Conservation (phyloP, 2,113 vertebrate species). For the Marcusenius ussheri region DNA sequence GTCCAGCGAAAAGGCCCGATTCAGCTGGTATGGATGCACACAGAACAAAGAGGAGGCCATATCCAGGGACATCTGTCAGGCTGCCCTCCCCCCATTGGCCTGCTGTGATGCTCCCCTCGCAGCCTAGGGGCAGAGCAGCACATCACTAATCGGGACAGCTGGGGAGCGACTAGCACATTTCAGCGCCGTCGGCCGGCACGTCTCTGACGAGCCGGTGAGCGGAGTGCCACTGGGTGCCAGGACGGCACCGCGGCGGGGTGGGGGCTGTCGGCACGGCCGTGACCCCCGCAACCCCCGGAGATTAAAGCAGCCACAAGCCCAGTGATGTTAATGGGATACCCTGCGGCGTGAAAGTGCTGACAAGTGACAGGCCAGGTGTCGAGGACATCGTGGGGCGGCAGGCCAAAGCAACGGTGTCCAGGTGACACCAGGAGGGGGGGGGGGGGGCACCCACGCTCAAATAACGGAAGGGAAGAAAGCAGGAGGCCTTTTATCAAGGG, state of each 20-base stretch:
- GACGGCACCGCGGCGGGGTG: neutral
- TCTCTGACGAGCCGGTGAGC: neutral
- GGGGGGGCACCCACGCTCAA: neutral
- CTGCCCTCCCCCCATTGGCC: neutral
- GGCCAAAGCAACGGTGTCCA: neutral
- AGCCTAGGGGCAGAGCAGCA: neutral
- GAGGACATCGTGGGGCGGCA: neutral
- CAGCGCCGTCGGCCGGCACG: neutral
- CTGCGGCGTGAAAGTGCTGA: conserved; percentile 3
- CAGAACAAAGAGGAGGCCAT: neutral
- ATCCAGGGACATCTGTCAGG: conserved; percentile 1
- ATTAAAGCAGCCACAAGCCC: conserved; percentile 10
- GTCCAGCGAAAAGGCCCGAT: neutral
- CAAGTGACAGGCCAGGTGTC: conserved; percentile 16
- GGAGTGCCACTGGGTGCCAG: neutral
- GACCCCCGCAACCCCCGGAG: neutral
- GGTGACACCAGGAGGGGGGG: neutral
- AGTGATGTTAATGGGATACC: conserved; percentile 24
- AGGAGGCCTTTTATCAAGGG: neutral
- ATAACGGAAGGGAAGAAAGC: neutral
- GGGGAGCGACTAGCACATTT: neutral
- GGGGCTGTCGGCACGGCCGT: neutral
- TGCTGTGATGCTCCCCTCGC: neutral
- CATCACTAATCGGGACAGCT: neutral
- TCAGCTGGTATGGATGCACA: neutral